These are phyloP conservation scores for Mythimna vitellina DNA, from an alignment of 2,888 invertebrate species.

Conservation along the genomic window DNA sequence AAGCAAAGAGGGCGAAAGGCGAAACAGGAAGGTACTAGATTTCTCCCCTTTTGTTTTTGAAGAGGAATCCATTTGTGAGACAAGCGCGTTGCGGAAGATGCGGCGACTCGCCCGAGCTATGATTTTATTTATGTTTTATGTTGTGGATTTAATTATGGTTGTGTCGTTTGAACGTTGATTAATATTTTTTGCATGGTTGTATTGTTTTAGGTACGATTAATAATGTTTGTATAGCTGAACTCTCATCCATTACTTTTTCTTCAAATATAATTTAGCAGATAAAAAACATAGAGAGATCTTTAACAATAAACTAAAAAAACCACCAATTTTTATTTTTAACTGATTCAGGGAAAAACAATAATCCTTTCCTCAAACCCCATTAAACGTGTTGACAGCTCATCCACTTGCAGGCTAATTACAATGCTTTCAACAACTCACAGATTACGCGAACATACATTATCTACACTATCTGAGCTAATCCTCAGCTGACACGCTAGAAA, in stretches of 20 bases:
- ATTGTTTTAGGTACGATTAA: background rate
- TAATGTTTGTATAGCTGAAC: background rate
- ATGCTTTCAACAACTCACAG: conserved; percentile 69
- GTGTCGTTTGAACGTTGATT: conserved; percentile 6
- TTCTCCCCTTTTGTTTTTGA: conserved; percentile 76
- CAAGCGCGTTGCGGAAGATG: conserved; percentile 61
- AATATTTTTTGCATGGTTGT: background rate
- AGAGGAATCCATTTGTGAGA: conserved; percentile 74
- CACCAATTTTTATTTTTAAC: background rate
- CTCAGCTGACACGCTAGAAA: conserved; percentile 62
- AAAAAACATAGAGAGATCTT: background rate
- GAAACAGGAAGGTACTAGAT: conserved; percentile 72
- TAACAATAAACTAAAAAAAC: background rate
- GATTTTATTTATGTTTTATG: conserved; percentile 42
- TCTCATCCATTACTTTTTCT: background rate
- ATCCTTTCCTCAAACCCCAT: conserved; percentile 46
- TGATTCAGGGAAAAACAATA: conserved; percentile 31
- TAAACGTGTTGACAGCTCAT: conserved; percentile 55
- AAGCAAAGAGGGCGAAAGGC: conserved; percentile 70
- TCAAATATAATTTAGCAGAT: background rate
- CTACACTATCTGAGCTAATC: conserved; percentile 64
- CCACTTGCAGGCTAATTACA: conserved; percentile 64
- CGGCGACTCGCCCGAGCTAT: conserved; percentile 40
- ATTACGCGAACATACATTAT: conserved; percentile 62
- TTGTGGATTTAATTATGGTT: conserved; percentile 29